Conservation (phyloP, 2,888 invertebrate species). For the Metacarcinus magister region DNA sequence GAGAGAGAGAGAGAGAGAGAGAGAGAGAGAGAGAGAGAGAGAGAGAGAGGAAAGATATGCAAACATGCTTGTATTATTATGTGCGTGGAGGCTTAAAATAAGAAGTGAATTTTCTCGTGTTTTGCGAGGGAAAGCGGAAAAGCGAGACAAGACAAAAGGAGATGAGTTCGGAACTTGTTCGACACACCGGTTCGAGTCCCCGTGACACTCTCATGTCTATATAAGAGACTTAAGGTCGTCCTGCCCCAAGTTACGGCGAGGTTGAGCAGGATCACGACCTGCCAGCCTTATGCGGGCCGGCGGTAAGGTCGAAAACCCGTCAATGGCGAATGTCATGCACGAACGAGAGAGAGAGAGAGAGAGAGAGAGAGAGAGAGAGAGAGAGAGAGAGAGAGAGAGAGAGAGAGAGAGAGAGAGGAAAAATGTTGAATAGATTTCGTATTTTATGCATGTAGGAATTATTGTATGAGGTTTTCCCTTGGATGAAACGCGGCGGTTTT, state of each 20-base stretch:
- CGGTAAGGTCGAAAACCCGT: not conserved
- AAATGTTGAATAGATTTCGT: slow-evolving; percentile 17
- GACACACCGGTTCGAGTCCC: slow-evolving; percentile 29
- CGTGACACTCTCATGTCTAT: slow-evolving; percentile 31
- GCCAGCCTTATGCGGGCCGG: not conserved
- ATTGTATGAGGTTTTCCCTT: not conserved
- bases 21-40: slow-evolving; percentile 6
- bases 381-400: slow-evolving; percentile 42
- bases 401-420: not conserved
- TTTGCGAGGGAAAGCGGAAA: not conserved
- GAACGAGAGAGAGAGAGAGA: slow-evolving; percentile 38
- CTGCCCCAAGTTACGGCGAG: not conserved
- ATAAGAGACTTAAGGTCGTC: not conserved
- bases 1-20: slow-evolving; percentile 18
- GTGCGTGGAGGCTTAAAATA: not conserved
- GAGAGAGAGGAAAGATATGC: slow-evolving; percentile 17
- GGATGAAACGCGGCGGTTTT: not conserved
- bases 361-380: slow-evolving; percentile 46
- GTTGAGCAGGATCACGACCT: not conserved
- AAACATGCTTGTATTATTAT: not conserved
- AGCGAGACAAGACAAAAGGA: not conserved
- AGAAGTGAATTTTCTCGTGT: not conserved
- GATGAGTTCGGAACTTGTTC: not conserved
- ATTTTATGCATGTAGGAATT: slow-evolving; percentile 31
- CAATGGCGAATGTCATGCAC: not conserved